Base-by-base conservation (phyloP, 2,113 vertebrate species). In the Carollia perspicillata region DNA sequence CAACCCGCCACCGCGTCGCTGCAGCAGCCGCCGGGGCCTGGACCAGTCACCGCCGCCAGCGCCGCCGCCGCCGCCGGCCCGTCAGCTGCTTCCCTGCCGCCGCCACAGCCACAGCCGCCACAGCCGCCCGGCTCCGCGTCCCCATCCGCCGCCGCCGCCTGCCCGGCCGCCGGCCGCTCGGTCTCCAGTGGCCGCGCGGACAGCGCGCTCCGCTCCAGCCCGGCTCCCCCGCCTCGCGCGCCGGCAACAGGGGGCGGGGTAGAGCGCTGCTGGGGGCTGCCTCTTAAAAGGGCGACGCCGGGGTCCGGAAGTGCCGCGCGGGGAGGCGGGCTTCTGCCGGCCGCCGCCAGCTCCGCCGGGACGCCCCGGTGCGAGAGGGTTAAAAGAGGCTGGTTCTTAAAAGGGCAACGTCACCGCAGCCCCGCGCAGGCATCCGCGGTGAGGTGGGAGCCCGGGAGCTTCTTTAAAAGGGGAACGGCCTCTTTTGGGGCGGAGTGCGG, bases 121-220 rank as follows among this genome's bases (percentile, higher is more conserved):
- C 96, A 51, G 92, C 94, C 95, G 88, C 89, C 77, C 88, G 94
- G 81, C 97, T 95, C 97, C 81, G 93, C 81, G 96, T 89, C 97
- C 97, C 97, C 97, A 97, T 97, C 96, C 96, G 93, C 90, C 60
- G 84, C 87, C 78, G 37, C 89, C 72, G 84, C 95, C 77, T 81
- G 66, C 89, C 84, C 58, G 94, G 95, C 95, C 95, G 87, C 97
- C 63, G 60, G 80, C 83, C 66, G 63, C 93, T 49, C 44, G 90
- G 95, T 97, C 97, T 97, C 96, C 96, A 91, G 97, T 95, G 97
- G 95, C 94, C 89, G 95, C 77, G 96, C 93, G 55, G 93, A 94
- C 96, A 0, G 95, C 93, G 95, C 95, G 92, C 96, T 96, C 93
- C 0, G 89, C 96, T 91, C 77, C 89, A 35, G 93, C 85, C 71